Evolutionary conservation across 1,140 invertebrate genomes (phyloP).

Genomic region (Acromyrmex heyeri): DNA sequence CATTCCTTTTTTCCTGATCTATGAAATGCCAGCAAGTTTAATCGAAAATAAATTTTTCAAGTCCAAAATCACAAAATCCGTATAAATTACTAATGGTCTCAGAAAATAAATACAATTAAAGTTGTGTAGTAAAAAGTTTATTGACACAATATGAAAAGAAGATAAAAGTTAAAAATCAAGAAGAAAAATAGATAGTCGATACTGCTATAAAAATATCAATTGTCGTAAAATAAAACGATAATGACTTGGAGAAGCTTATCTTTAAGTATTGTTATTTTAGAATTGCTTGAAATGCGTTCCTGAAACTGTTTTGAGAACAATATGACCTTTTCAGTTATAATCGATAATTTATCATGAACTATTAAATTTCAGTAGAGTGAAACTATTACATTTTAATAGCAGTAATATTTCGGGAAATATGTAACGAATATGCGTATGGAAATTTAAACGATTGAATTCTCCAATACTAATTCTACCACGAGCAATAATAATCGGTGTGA

Average conservation of each 20-base stretch:
- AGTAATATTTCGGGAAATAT: background rate
- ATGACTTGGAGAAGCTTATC: background rate
- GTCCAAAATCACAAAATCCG: background rate
- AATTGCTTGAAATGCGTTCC: background rate
- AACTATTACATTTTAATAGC: too few species aligned
- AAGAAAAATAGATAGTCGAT: background rate
- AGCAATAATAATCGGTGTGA: conserved; percentile 25
- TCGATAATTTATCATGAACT: background rate
- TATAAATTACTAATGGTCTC: background rate
- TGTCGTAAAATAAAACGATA: background rate
- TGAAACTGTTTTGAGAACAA: background rate
- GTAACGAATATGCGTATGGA: background rate
- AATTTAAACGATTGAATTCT: background rate
- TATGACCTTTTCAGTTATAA: background rate
- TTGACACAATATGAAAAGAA: background rate
- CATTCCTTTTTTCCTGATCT: background rate
- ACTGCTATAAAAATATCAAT: background rate
- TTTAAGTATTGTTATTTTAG: background rate
- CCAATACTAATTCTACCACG: background rate
- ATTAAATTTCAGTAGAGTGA: background rate
- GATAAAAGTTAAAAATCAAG: background rate
- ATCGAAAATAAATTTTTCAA: background rate
- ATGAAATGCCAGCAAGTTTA: background rate
- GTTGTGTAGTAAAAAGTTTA: background rate
- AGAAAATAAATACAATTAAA: too few species aligned